Evolutionary conservation across 2,797 vertebrate genomes (phyloP), one percentile per base, ranked within the genome.

Genomic region (Tangara arthus): DNA sequence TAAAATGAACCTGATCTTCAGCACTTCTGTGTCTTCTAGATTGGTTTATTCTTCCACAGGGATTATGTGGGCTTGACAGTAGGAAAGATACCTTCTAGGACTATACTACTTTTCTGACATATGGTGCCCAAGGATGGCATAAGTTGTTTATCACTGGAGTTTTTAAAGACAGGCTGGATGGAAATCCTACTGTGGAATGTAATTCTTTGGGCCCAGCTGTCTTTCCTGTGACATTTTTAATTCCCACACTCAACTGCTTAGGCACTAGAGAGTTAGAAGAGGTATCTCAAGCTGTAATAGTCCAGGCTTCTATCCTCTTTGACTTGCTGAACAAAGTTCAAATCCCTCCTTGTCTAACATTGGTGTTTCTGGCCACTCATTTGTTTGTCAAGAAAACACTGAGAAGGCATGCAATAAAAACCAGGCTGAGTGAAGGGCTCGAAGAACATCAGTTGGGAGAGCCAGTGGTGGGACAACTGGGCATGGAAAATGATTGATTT

Each of bases 401-500:
- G 6, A 89, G 77, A 94, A 82, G 47, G 41, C 73, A 23, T 69
- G 70, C 80, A 94, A 81, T 88, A 60, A 81, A 96, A 95, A 70
- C 1, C 66, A 94, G 83, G 22, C 59, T 65, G 78, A 94, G 77
- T 57, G 82, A 86, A 94, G 88, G 53, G 53, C 53, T 90, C 4
- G 53, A 39, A 64, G 71, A 91, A 57, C 55, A 84, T 39, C 82
- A 80, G 56, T 87, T 90, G 82, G 70, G 70, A 94, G 77, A 93
- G 80, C 66, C 80, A 84, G 77, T 77, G 80, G 81, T 93, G 77
- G 90, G 86, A 96, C 90, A 96, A 66, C 90, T 80, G 73, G 90
- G 77, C 90, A 90, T 73, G 70, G 78, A 90, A 90, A 85, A 94
- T 92, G 90, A 95, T 93, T 93, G 95, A 95, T 95, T 94, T 93